Conservation (phyloP, 2,113 vertebrate genomes). For the Speoplatyrhinus poulsoni region DNA sequence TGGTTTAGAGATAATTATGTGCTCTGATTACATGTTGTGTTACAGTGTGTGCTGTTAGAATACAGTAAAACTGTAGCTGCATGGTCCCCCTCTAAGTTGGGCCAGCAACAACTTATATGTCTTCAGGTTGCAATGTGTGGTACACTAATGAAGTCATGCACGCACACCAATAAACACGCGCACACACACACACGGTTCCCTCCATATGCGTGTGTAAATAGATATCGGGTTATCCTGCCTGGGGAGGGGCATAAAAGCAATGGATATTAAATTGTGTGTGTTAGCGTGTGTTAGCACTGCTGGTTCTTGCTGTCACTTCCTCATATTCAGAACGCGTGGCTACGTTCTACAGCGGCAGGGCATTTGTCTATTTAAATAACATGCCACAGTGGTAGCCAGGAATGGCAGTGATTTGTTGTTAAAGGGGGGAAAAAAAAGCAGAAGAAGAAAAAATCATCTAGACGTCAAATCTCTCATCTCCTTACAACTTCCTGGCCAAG, state of each 20-base stretch:
- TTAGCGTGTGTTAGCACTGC: background rate
- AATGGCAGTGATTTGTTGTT: too few species aligned
- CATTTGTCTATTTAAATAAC: background rate
- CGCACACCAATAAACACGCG: background rate
- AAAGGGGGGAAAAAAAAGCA: too few species aligned
- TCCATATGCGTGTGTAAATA: slow-evolving; percentile 23
- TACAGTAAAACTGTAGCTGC: too few species aligned
- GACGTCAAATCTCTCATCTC: too few species aligned
- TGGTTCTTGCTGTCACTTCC: background rate
- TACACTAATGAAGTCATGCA: background rate
- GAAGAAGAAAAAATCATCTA: too few species aligned
- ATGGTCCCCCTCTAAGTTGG: too few species aligned
- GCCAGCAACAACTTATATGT: too few species aligned
- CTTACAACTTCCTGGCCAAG: too few species aligned
- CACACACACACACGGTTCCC: background rate
- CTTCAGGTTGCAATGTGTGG: background rate
- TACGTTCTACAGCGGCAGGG: background rate
- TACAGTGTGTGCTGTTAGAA: too few species aligned
- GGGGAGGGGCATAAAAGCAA: slow-evolving; percentile 22
- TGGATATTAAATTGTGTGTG: background rate
- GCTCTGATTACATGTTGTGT: too few species aligned
- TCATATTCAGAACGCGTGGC: background rate
- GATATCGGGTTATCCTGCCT: slow-evolving; percentile 39
- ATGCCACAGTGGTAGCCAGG: too few species aligned
- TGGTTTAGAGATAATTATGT: too few species aligned